Evolutionary conservation across 2,113 vertebrate genomes (phyloP).

Genomic region (Caranx ignobilis): DNA sequence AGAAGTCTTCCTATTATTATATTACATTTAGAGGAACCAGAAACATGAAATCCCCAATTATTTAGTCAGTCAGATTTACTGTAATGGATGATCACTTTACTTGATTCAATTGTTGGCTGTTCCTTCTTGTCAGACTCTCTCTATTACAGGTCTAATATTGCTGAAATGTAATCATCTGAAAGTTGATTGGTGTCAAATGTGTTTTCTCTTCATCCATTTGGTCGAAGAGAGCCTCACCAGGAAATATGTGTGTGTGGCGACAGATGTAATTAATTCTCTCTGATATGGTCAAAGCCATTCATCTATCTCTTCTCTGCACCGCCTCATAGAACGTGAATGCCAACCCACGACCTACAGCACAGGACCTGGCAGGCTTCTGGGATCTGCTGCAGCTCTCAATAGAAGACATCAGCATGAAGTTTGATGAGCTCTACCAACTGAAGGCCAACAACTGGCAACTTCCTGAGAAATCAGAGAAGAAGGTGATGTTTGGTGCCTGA

Average conservation of each 20-base stretch:
- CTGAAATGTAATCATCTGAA: conserved; percentile 9
- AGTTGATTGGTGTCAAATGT: conserved; percentile 10
- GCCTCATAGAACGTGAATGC: conserved; percentile 87
- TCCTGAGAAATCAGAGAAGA: conserved; percentile 90
- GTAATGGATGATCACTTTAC: background rate
- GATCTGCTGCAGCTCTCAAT: conserved; percentile 98
- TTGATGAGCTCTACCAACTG: conserved; percentile 97
- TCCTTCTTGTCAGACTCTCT: background rate
- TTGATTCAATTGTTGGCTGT: background rate
- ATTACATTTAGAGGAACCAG: background rate
- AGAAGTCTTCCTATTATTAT: background rate
- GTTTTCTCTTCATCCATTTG: conserved; percentile 24
- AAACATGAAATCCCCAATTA: background rate
- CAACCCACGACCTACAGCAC: conserved; percentile 94
- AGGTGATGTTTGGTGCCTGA: conserved; percentile 80
- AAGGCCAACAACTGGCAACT: conserved; percentile 96
- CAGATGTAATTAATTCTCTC: conserved; percentile 9
- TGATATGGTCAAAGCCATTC: conserved; percentile 17
- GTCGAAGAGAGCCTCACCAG: background rate
- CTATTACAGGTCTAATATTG: background rate
- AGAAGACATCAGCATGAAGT: conserved; percentile 99
- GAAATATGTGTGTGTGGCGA: background rate
- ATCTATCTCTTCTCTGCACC: background rate
- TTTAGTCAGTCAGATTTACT: background rate
- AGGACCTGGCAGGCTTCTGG: conserved; percentile 99